phyloP scores from a whole-genome alignment of 1,140 invertebrate species.

The Rhagoletis zephyria region DNA sequence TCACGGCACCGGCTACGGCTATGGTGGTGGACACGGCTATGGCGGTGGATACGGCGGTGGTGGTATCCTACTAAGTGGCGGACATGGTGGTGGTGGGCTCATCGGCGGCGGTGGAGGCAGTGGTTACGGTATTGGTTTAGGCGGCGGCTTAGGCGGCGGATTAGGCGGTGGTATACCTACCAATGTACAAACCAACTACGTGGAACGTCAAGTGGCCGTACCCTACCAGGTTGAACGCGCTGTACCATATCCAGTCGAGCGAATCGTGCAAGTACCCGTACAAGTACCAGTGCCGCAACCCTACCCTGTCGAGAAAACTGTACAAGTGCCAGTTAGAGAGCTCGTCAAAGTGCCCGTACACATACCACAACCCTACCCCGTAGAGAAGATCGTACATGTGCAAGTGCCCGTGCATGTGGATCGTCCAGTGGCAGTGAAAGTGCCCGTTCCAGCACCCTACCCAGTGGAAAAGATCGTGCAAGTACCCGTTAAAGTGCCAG shows the following conservation, averaged over 20 bases:
- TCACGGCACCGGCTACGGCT: conserved; percentile 76
- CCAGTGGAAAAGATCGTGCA: conserved; percentile 73
- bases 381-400: conserved; percentile 75
- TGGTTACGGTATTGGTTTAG: conserved; percentile 57
- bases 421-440: conserved; percentile 76
- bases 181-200: conserved; percentile 73
- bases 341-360: conserved; percentile 80
- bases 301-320: conserved; percentile 78
- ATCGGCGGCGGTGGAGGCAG: background rate
- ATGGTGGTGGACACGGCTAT: conserved; percentile 60
- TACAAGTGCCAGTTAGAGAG: conserved; percentile 77
- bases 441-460: conserved; percentile 67
- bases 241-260: conserved; percentile 79
- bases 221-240: conserved; percentile 79
- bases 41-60: conserved; percentile 57
- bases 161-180: conserved; percentile 62
- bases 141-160: conserved; percentile 18
- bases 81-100: conserved; percentile 12
- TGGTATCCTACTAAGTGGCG: background rate
- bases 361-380: conserved; percentile 80
- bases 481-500: conserved; percentile 74
- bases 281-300: conserved; percentile 79
- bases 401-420: conserved; percentile 74
- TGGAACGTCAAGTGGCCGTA: conserved; percentile 76
- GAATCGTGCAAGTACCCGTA: conserved; percentile 78